Evolutionary conservation across 2,113 vertebrate species (phyloP), one percentile per base, ranked within the genome.

Genomic region (Phainopepla nitens): DNA sequence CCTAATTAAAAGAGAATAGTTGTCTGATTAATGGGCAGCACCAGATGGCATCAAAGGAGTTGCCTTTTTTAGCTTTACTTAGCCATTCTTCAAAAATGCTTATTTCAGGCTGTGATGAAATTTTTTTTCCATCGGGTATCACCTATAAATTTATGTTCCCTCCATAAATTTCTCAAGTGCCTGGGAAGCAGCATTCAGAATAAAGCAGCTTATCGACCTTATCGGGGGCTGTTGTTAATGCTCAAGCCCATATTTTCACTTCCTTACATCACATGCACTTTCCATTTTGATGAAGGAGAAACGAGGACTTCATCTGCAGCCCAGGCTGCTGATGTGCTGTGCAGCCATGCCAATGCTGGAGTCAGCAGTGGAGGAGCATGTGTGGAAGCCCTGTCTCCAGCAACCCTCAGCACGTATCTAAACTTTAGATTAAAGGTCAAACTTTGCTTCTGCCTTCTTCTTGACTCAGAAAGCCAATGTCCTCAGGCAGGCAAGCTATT

Each of bases 381-480:
- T 45, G 70, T 73, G 71, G 68, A n/a, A 79, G 50, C 27, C 49
- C 28, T 11, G 13, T 77, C 65, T 51, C 51, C 70, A 88, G 4
- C 41, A 82, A 54, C 21, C 68, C 47, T 39, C 31, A 41, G 71
- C 58, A 58, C 2, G 0, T 39, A 66, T 47, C 65, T 96, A 85
- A 94, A 93, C 77, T 92, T 94, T 25, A 80, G 73, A 87, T 66
- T 73, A 90, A 93, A 96, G 85, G 92, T 93, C 90, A 75, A 8
- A 64, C 68, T 81, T 83, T 60, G 21, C 45, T 90, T 66, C 87
- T 92, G 79, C 39, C 71, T 92, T 53, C 77, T 36, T 80, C 87
- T 92, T 71, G 21, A 78, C 68, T 86, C 2, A 2, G 72, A 88
- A 47, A 89, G 64, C 35, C 47, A 66, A 39, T 25, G 56, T 88